Percentiles rank a stretch among this genome's conserved stretches.
These are phyloP conservation scores for Drosophila ananassae DNA, from an alignment of 1,140 invertebrate species.

Conservation along the genomic window DNA sequence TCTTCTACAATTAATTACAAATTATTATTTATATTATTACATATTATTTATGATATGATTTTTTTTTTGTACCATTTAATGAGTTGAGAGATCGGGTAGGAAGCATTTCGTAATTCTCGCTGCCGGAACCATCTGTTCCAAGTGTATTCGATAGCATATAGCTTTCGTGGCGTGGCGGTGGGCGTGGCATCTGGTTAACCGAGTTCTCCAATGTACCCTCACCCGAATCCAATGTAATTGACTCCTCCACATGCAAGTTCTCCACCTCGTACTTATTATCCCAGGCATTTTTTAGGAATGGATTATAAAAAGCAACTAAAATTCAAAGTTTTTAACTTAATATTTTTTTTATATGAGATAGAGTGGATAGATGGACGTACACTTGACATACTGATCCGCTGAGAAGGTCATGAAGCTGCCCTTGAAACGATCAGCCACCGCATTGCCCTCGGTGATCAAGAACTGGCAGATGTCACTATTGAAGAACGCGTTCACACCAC, in stretches of 20 bases:
- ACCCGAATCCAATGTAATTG: slow-evolving; percentile 87
- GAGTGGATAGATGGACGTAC: slow-evolving; percentile 17
- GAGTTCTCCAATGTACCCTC: slow-evolving; percentile 89
- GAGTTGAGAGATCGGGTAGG: slow-evolving; percentile 85
- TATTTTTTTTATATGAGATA: no score
- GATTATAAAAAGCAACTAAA: slow-evolving; percentile 96
- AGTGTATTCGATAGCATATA: slow-evolving; percentile 85
- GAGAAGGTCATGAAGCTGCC: slow-evolving; percentile 94
- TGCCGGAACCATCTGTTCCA: slow-evolving; percentile 86
- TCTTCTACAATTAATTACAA: slow-evolving; percentile 64
- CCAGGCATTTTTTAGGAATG: slow-evolving; percentile 98
- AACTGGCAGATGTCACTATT: slow-evolving; percentile 94
- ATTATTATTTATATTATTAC: neutral
- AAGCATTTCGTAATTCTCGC: slow-evolving; percentile 93
- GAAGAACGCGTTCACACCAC: slow-evolving; percentile 94
- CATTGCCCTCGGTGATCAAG: slow-evolving; percentile 96
- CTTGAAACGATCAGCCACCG: slow-evolving; percentile 94
- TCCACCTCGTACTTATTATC: slow-evolving; percentile 98
- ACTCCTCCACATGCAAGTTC: slow-evolving; percentile 95
- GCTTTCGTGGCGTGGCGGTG: slow-evolving; percentile 88
- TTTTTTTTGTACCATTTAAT: slow-evolving; percentile 82
- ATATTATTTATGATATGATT: neutral
- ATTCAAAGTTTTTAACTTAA: neutral
- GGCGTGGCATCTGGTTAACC: slow-evolving; percentile 87
- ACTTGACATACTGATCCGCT: slow-evolving; percentile 81